These are phyloP conservation scores for Danio choprae DNA, from an alignment of 2,797 vertebrate genomes.

Conservation along the genomic window DNA sequence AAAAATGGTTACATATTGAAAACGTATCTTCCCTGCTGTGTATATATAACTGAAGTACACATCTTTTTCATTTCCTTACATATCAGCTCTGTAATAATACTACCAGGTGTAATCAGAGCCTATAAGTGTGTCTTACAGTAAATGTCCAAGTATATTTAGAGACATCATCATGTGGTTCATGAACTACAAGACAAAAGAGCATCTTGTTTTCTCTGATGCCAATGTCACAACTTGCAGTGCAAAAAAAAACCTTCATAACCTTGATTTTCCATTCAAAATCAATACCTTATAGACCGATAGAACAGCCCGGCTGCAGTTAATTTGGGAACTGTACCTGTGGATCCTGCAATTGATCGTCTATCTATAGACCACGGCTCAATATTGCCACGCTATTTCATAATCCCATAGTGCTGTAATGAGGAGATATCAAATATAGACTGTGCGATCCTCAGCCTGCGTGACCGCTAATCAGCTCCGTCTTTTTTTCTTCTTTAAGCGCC, in stretches of 20 bases:
- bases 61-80: too few species aligned
- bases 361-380: constrained; percentile 13
- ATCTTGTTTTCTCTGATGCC: neutral
- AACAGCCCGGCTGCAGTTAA: constrained; percentile 10
- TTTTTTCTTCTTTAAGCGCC: constrained; percentile 40
- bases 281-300: constrained; percentile 1
- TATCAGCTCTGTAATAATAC: too few species aligned
- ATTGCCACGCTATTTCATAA: constrained; percentile 18
- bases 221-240: neutral
- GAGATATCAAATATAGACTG: constrained; percentile 22
- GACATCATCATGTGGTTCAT: neutral
- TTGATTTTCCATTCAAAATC: constrained; percentile 21
- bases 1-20: too few species aligned
- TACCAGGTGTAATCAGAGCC: too few species aligned
- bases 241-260: neutral
- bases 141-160: neutral
- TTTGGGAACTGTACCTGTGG: constrained; percentile 14
- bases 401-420: constrained; percentile 27
- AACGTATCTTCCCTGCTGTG: too few species aligned
- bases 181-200: neutral
- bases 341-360: neutral
- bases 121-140: neutral
- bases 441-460: constrained; percentile 10
- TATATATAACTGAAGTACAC: too few species aligned
- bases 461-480: constrained; percentile 11